Conservation (phyloP, 2,797 vertebrate species). For the Dicrostonyx torquatus region DNA sequence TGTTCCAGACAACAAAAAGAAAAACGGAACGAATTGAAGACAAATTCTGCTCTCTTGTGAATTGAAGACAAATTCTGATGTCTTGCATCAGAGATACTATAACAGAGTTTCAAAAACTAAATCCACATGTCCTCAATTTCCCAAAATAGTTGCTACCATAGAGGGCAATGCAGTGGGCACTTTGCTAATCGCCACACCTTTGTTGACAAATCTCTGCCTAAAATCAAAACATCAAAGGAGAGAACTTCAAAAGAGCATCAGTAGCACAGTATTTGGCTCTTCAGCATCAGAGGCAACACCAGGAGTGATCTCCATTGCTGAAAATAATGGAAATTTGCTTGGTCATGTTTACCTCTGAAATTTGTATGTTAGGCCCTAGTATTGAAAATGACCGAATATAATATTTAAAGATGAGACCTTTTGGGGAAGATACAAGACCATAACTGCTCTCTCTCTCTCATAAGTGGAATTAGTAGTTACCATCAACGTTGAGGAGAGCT, state of each 20-base stretch:
- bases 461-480: too few relatives aligned
- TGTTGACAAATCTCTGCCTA: background rate
- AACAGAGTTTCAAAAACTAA: background rate
- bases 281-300: background rate
- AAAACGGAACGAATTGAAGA: background rate
- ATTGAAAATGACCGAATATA: too few relatives aligned
- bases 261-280: background rate
- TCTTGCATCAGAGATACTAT: background rate
- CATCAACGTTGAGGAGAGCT: rapidly evolving
- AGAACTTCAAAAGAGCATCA: background rate
- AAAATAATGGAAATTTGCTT: background rate
- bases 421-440: background rate
- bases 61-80: background rate
- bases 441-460: background rate
- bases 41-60: background rate
- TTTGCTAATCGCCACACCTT: background rate
- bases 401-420: background rate
- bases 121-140: background rate
- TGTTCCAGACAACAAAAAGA: background rate
- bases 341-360: background rate
- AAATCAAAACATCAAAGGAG: background rate
- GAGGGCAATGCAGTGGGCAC: background rate
- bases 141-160: background rate
- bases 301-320: background rate
- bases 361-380: too few relatives aligned